These are phyloP conservation scores for Brienomyrus brachyistius DNA, from an alignment of 2,113 vertebrate species.

Conservation along the genomic window DNA sequence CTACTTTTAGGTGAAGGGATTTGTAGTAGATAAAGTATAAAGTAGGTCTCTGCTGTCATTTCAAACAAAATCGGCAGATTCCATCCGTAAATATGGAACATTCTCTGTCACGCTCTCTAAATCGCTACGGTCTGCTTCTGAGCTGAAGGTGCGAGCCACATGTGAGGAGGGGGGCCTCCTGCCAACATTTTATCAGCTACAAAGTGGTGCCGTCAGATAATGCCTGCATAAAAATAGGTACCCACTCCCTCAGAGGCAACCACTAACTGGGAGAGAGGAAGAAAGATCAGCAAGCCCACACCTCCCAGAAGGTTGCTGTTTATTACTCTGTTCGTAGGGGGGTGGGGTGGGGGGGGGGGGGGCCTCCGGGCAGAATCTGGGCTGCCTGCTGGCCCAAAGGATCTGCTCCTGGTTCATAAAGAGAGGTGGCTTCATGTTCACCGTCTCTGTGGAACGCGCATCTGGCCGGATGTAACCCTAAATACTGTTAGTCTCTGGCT, in stretches of 20 bases:
- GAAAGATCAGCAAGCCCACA: background rate
- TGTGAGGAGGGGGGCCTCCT: background rate
- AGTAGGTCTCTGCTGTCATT: background rate
- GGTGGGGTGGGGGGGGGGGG: background rate
- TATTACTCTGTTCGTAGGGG: background rate
- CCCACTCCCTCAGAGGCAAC: background rate
- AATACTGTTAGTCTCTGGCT: background rate
- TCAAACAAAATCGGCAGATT: background rate
- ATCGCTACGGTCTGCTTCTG: background rate
- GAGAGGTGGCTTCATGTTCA: background rate
- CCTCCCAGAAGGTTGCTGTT: background rate
- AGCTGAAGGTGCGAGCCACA: background rate
- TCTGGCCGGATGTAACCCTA: background rate
- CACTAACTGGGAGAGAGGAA: background rate
- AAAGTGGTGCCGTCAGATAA: background rate
- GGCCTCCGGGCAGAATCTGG: background rate
- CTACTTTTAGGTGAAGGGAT: background rate
- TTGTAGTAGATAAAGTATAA: background rate
- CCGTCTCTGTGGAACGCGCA: background rate
- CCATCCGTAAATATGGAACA: background rate
- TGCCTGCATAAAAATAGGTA: background rate
- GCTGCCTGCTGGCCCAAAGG: background rate
- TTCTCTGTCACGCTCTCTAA: background rate
- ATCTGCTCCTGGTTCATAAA: background rate
- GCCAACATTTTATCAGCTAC: background rate